Evolutionary conservation across 1,140 invertebrate genomes (phyloP), one percentile per base, ranked within the genome.

Genomic region (Holotrichia oblita): DNA sequence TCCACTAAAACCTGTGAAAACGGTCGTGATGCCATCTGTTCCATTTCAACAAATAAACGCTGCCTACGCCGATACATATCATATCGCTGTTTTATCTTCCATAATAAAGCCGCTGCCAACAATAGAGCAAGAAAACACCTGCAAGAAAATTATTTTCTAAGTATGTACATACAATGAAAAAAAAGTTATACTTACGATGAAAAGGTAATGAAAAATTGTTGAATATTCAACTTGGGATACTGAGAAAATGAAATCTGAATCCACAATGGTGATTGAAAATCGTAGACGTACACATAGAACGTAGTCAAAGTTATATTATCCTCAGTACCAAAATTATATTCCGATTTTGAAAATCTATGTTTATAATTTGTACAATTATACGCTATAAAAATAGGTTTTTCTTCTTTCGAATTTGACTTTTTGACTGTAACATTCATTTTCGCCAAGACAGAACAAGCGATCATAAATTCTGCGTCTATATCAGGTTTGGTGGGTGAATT

Each of bases 131-230:
- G 90, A 88, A 99, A 99, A 87, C 98, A 98, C 84, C 95, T 96
- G 89, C 12, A 14, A 22, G 6, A 69, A 69, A 69, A 69, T 8
- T 24, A 9, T 69, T 27, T n/a, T 80, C 17, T 55, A n/a, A n/a
- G n/a, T n/a, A n/a, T n/a, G n/a, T n/a, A 55, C 6, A 17, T 17
- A 17, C 17, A 55, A n/a, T 17, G n/a, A 6, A 17, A 55, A n/a
- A 69, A 40, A 27, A 69, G 72, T 44, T 74, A 79, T 84, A 93
- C 93, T 92, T 90, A 97, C 92, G 96, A 96, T 20, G 97, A 98
- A 90, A 99, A 99, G 80, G 97, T 99, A 78, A 99, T 97, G 88
- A 99, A 99, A 89, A 99, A 99, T 88, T 99, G 97, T 83, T 98
- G 94, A 27, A 99, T 88, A 89, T 99, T 98, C 81, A 99, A 89